Evolutionary conservation across 1,140 invertebrate species (phyloP).

Genomic region (Lordiphosa clarofinis): DNA sequence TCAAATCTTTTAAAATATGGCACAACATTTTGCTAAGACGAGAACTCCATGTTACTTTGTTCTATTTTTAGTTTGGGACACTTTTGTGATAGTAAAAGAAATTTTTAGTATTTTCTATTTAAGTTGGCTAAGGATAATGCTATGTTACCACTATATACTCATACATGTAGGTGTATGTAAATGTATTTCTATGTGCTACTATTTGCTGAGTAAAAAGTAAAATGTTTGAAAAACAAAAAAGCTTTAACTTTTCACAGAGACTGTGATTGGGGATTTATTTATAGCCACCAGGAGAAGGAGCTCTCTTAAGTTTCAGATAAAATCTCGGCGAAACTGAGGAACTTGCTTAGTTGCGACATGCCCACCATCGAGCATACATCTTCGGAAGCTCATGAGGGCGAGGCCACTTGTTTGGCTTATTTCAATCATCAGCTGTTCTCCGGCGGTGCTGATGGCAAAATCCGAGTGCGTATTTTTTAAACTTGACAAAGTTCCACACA

Average conservation of each 20-base stretch:
- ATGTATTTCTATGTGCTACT: constrained; percentile 17
- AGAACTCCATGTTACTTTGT: constrained; percentile 35
- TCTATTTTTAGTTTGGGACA: constrained; percentile 40
- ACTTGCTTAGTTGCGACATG: constrained; percentile 30
- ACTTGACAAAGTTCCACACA: background rate
- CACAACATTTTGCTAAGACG: constrained; percentile 18
- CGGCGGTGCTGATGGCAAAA: constrained; percentile 79
- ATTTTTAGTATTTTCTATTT: constrained; percentile 55
- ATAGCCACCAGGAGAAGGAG: constrained; percentile 7
- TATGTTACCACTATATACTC: constrained; percentile 12
- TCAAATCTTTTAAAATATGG: constrained; percentile 27
- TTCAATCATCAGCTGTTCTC: constrained; percentile 66
- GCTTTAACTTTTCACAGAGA: background rate
- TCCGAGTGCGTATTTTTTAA: constrained; percentile 60
- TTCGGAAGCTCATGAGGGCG: constrained; percentile 69
- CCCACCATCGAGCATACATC: constrained; percentile 54
- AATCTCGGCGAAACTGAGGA: background rate
- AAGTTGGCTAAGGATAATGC: constrained; percentile 27
- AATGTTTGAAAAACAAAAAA: constrained; percentile 15
- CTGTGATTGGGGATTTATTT: constrained; percentile 1
- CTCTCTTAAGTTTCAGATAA: background rate
- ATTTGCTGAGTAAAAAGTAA: constrained; percentile 24
- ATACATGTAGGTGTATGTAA: constrained; percentile 26
- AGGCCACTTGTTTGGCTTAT: constrained; percentile 62
- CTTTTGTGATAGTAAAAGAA: constrained; percentile 72